Conservation (phyloP, 2,888 invertebrate genomes). For the Drosophila meridionalis region DNA sequence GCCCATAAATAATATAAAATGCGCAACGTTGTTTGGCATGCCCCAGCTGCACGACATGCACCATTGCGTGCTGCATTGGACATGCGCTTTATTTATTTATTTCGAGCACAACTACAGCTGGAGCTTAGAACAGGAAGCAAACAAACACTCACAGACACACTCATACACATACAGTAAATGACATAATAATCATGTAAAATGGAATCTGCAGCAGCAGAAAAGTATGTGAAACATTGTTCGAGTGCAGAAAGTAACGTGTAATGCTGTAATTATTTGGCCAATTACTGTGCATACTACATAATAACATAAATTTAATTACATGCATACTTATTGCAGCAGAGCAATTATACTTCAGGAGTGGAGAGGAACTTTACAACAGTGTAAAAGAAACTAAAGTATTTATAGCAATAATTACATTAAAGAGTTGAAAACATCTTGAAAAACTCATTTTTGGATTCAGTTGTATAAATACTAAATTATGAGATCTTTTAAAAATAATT, state of each 20-base stretch:
- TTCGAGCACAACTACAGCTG: constrained; percentile 8
- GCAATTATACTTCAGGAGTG: too few relatives aligned
- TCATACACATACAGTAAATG: constrained; percentile 1
- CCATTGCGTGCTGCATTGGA: constrained; percentile 39
- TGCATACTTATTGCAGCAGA: not conserved
- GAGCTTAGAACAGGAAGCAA: constrained; percentile 23
- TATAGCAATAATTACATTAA: not conserved
- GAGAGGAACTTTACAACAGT: not conserved
- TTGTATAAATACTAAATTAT: too few relatives aligned
- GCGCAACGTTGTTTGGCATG: constrained; percentile 39
- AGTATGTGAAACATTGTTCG: constrained; percentile 1
- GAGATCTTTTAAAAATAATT: too few relatives aligned
- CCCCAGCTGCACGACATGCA: constrained; percentile 37
- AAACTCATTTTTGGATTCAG: too few relatives aligned
- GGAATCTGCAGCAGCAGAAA: not conserved
- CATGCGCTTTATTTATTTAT: constrained; percentile 32
- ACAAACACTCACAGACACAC: not conserved
- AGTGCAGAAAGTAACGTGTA: not conserved
- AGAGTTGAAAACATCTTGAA: too few relatives aligned
- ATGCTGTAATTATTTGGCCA: constrained; percentile 2
- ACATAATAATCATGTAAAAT: constrained; percentile 15
- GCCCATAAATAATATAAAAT: constrained; percentile 69
- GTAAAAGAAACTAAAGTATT: not conserved
- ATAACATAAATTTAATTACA: constrained; percentile 5
- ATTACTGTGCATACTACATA: not conserved